Evolutionary conservation across 2,113 vertebrate species (phyloP).

Genomic region (Rattus rattus): DNA sequence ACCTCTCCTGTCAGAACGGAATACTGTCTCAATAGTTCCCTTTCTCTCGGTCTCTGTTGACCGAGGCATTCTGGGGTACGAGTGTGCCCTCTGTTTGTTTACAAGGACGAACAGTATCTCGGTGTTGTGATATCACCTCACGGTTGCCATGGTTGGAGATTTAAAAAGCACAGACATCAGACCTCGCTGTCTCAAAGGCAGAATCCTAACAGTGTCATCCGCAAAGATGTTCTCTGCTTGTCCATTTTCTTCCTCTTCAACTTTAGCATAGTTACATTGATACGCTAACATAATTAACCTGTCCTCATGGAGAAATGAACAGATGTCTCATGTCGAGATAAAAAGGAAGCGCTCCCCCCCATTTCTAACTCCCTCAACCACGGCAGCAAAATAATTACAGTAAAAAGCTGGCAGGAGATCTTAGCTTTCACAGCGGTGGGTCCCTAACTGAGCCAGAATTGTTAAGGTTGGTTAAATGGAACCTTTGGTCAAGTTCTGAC

Average conservation of each 20-base stretch:
- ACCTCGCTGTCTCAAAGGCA: neutral
- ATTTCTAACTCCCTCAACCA: neutral
- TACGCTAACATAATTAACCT: slow-evolving; percentile 41
- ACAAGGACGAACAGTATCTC: neutral
- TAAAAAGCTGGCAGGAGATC: slow-evolving; percentile 6
- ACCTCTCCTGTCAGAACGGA: neutral
- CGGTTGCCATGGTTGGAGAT: neutral
- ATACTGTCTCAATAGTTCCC: neutral
- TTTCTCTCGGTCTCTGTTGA: neutral
- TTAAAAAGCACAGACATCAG: slow-evolving; percentile 6
- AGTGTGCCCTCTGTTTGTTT: neutral
- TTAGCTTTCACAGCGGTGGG: slow-evolving; percentile 29
- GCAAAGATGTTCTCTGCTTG: slow-evolving; percentile 20
- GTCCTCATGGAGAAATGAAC: slow-evolving; percentile 16
- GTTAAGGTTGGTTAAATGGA: neutral
- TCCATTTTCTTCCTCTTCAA: neutral
- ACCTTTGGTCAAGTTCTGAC: neutral
- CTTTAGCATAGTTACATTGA: neutral
- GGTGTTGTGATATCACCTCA: neutral
- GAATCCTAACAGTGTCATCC: neutral
- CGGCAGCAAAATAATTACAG: slow-evolving; percentile 25
- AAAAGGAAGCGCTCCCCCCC: neutral
- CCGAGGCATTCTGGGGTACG: neutral
- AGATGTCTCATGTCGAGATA: neutral
- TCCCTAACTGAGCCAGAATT: slow-evolving; percentile 31